These are phyloP conservation scores for Thripadectes ignobilis DNA, from an alignment of 2,797 vertebrate genomes.

Conservation along the genomic window DNA sequence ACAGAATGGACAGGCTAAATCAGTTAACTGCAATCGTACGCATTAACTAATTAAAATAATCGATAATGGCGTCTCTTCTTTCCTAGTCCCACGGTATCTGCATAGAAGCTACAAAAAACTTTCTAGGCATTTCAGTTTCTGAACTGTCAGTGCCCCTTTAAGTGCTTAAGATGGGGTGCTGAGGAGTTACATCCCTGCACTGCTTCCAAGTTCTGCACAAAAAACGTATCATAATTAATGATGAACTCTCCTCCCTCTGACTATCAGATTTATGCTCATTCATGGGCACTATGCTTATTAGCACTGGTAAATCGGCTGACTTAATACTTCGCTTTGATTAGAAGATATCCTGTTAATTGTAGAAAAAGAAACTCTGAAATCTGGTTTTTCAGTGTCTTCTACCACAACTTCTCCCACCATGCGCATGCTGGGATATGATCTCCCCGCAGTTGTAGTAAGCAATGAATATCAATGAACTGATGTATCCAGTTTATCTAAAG, in stretches of 20 bases:
- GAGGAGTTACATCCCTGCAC: background rate
- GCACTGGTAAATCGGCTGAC: conserved; percentile 55
- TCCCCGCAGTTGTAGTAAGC: conserved; percentile 53
- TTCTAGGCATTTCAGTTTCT: background rate
- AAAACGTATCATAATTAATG: conserved; percentile 39
- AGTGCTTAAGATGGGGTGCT: conserved; percentile 32
- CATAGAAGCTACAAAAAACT: background rate
- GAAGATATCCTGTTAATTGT: conserved; percentile 63
- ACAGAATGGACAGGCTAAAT: background rate
- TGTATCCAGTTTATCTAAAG: conserved; percentile 63
- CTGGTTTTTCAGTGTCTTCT: conserved; percentile 15
- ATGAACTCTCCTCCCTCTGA: conserved; percentile 38
- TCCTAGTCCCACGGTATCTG: background rate
- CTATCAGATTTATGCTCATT: conserved; percentile 57
- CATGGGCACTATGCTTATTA: conserved; percentile 27
- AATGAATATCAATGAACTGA: conserved; percentile 67
- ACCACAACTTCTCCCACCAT: conserved; percentile 33
- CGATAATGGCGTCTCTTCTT: background rate
- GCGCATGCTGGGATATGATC: conserved; percentile 47
- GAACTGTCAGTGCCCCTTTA: background rate
- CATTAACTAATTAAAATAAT: background rate
- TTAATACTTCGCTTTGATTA: conserved; percentile 66
- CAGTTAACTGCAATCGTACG: background rate
- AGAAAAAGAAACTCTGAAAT: conserved; percentile 61
- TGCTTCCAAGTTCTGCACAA: conserved; percentile 3